These are phyloP conservation scores for Peromyscus attwateri DNA, from an alignment of 2,797 vertebrate species.

Conservation along the genomic window DNA sequence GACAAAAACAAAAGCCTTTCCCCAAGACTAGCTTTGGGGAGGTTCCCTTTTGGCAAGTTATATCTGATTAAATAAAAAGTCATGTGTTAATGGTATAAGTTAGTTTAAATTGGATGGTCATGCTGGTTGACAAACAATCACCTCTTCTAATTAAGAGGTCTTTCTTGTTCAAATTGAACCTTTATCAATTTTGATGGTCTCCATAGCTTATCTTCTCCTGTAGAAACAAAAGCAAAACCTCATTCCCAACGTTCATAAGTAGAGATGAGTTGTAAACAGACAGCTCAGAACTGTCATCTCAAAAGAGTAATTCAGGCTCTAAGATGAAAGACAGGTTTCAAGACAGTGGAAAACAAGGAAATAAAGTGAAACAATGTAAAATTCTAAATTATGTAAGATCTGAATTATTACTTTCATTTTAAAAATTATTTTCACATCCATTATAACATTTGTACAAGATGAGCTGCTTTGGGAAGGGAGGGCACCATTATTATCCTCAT, in stretches of 20 bases:
- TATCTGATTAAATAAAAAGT: no score
- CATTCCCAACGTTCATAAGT: background rate
- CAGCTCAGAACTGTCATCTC: background rate
- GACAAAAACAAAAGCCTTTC: no score
- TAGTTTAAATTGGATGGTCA: no score
- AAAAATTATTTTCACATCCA: conserved; percentile 13
- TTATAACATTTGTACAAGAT: background rate
- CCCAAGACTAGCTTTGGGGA: no score
- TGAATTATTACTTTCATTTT: conserved; percentile 63
- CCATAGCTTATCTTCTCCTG: no score
- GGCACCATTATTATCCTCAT: background rate
- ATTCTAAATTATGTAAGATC: background rate
- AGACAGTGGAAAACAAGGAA: background rate
- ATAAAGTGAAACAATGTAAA: background rate
- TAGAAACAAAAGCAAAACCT: no score
- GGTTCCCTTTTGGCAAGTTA: no score
- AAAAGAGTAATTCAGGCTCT: background rate
- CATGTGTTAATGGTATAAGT: no score
- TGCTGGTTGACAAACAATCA: no score
- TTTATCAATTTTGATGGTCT: no score
- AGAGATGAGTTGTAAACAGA: background rate
- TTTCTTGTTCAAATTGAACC: no score
- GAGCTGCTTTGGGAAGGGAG: background rate
- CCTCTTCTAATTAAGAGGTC: no score
- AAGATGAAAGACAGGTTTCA: background rate